Base-by-base conservation (phyloP, 2,888 invertebrate genomes). In the Andrena flavipes region DNA sequence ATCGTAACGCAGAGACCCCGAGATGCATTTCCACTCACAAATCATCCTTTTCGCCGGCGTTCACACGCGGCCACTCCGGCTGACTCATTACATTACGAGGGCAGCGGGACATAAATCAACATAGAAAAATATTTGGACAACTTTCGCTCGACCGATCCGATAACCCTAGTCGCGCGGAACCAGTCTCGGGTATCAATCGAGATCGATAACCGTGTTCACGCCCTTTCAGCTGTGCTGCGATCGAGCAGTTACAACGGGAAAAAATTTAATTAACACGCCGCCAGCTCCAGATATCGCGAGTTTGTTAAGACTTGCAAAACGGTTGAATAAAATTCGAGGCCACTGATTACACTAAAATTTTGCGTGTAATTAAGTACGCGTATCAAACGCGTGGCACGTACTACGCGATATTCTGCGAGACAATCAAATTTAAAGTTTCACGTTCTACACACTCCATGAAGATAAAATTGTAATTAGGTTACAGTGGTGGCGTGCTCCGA, bases 71-170 rank as follows among this genome's bases (percentile, higher is more conserved):
- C 13, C 26, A 16, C 51, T n/a, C 6, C n/a, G 26, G 8, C 23
- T 75, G 81, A 82, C 64, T 75, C 81, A 65, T 74, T 74, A 67
- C 35, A 7, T 48, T 60, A 51, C 51, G 29, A 75, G 54, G 49
- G 23, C 30, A 3, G n/a, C 67, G 54, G 4, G 30, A 13, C 59
- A 63, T 82, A 71, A 82, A 82, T 76, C 83, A 80, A 56, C 35
- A 0, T 8, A 3, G 72, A 67, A 72, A 77, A 73, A 83, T 73
- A 76, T 83, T 77, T 71, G 51, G 72, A 77, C 84, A 77, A 83
- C 82, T 83, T 83, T 83, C 82, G 71, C 83, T 77, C 30, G 54
- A 6, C 29, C 62, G n/a, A 13, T 30, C 64, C 60, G 59, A 59
- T 51, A 75, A 82, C 42, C 60, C 65, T 49, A 56, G 29, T 60